Conservation (phyloP, 2,797 vertebrate species). For the Syncerus caffer region DNA sequence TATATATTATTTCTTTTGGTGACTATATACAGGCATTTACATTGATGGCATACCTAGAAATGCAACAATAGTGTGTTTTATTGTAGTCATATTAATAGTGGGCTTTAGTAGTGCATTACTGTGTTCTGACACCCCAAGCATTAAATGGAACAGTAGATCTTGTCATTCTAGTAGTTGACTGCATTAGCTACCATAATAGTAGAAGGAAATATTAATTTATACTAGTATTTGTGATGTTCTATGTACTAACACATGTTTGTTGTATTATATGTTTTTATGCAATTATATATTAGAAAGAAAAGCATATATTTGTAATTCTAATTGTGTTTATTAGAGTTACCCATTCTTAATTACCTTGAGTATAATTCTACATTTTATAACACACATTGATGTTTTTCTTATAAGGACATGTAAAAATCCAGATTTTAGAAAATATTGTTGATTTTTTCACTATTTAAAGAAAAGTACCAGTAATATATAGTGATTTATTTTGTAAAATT, state of each 20-base stretch:
- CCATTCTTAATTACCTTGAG: neutral
- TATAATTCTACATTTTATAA: neutral
- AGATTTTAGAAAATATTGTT: neutral
- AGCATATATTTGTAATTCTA: neutral
- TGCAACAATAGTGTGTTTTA: neutral
- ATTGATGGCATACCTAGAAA: neutral
- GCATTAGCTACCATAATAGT: neutral
- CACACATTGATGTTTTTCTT: neutral
- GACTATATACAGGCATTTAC: neutral
- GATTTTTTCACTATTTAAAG: slow-evolving; percentile 1
- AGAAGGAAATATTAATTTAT: neutral
- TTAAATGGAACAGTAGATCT: neutral
- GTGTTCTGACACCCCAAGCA: neutral
- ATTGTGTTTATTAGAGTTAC: neutral
- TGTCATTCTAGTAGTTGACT: neutral
- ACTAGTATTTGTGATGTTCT: neutral
- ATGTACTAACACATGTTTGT: neutral
- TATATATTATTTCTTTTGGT: neutral
- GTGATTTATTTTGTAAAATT: slow-evolving; percentile 2
- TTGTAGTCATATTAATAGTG: neutral
- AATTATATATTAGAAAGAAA: neutral
- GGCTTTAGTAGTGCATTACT: neutral
- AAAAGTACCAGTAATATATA: neutral
- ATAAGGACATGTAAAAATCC: neutral
- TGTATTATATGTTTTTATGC: neutral